Percentiles rank a stretch among this genome's conserved stretches.
phyloP scores from a whole-genome alignment of 2,888 invertebrate genomes.

The Dolichomitus sp. region DNA sequence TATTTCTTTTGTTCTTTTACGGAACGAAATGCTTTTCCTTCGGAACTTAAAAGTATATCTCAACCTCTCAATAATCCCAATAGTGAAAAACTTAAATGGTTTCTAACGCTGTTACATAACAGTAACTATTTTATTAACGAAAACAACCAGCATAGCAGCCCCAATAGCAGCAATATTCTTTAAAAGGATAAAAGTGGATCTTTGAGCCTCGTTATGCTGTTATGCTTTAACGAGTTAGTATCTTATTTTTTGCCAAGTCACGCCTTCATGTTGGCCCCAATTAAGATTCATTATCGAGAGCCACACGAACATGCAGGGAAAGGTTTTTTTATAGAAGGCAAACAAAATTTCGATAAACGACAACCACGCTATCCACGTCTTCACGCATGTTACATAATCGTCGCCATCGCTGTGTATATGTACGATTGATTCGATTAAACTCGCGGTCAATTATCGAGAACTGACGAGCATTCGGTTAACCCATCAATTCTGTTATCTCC shows the following conservation, averaged over 20 bases:
- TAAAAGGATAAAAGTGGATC: background rate
- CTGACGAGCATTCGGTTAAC: slow-evolving; percentile 24
- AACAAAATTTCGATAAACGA: slow-evolving; percentile 20
- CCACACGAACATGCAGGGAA: background rate
- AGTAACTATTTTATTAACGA: background rate
- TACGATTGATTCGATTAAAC: slow-evolving; percentile 37
- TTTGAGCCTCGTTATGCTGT: background rate
- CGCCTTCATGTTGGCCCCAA: background rate
- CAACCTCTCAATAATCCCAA: too few relatives aligned
- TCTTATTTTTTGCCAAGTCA: background rate
- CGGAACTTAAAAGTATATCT: too few relatives aligned
- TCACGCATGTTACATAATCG: slow-evolving; percentile 30
- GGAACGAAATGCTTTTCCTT: too few relatives aligned
- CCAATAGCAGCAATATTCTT: background rate
- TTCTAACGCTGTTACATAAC: background rate
- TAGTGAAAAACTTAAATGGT: too few relatives aligned
- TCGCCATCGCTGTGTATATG: slow-evolving; percentile 9
- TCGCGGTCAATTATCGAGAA: slow-evolving; percentile 45
- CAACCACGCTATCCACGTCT: background rate
- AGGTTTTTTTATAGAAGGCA: slow-evolving; percentile 1
- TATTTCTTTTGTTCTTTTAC: too few relatives aligned
- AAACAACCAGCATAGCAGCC: background rate
- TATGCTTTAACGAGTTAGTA: background rate
- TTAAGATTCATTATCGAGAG: background rate
- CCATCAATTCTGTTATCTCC: slow-evolving; percentile 37